Base-by-base conservation (phyloP, 2,797 vertebrate genomes). In the Nannoperca obscura region DNA sequence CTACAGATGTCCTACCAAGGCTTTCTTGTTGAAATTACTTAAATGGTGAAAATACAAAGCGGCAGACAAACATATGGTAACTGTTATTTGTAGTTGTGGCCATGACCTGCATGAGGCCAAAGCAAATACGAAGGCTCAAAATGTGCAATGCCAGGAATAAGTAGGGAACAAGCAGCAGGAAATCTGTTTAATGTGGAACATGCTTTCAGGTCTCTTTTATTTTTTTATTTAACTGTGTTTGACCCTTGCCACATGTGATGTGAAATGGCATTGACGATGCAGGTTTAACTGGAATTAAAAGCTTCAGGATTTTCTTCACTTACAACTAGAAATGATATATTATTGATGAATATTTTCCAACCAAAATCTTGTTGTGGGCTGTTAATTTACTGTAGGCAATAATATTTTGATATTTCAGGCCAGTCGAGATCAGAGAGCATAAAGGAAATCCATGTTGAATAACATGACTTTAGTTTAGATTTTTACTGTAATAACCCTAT, bases 101-200 rank as follows among this genome's bases (percentile, higher is more conserved):
- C 71, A 49, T 79, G 74, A 84, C 76, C 70, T 86, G 75, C 67
- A 69, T 76, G 58, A 82, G 78, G 81, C 86, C 88, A 84, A 78
- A 83, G 75, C 54, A 83, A 91, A 91, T 81, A 77, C 72, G 46
- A 75, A 62, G 60, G 53, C 57, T 75, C 22, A 19, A 86, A 83
- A 81, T 67, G 79, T 82, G 40, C 66, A 73, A 64, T 74, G 78
- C 82, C 49, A 72, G 85, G 70, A 86, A 78, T 76, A 84, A 79
- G 83, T 46, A 19, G 59, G 60, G 74, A 86, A 71, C 62, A 77
- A 83, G 74, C 85, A 82, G 80, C 82, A 85, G 86, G 91, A 85
- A 88, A 85, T 78, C 68, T 60, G 65, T 86, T 89, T 89, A 83
- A 82, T 89, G 78, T 85, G 87, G 74, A 89, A 86, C 84, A 76